Conservation (phyloP, 1,140 invertebrate genomes). For the Drosophila oshimai region DNA sequence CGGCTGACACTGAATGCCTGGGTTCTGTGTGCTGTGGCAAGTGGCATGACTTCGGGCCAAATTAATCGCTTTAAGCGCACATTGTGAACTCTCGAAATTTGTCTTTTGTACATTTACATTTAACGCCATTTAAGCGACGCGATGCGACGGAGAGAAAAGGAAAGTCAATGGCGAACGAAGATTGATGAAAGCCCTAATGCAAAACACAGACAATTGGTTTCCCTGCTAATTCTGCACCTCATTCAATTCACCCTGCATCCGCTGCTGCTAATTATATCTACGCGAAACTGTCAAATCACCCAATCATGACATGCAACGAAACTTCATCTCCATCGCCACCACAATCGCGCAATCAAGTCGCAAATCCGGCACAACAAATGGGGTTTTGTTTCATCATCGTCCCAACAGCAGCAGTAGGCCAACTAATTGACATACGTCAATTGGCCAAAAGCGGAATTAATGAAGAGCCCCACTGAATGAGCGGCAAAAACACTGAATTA, state of each 20-base stretch:
- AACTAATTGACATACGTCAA: slow-evolving; percentile 66
- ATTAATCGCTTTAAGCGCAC: slow-evolving; percentile 62
- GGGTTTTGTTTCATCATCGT: slow-evolving; percentile 24
- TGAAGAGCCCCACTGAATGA: slow-evolving; percentile 20
- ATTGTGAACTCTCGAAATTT: slow-evolving; percentile 53
- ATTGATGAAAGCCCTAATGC: slow-evolving; percentile 46
- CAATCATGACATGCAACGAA: slow-evolving; percentile 18
- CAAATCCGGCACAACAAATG: slow-evolving; percentile 26
- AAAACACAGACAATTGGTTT: neutral
- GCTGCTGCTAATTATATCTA: slow-evolving; percentile 3
- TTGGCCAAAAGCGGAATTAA: slow-evolving; percentile 54
- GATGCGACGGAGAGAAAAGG: too few relatives aligned
- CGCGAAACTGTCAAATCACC: slow-evolving; percentile 19
- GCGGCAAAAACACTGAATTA: slow-evolving; percentile 21
- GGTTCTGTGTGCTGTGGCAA: neutral
- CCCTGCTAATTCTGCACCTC: neutral
- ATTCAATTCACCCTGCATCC: neutral
- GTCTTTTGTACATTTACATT: slow-evolving; percentile 57
- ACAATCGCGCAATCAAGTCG: slow-evolving; percentile 25
- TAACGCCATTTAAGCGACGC: slow-evolving; percentile 68
- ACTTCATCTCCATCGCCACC: neutral
- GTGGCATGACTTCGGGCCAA: slow-evolving; percentile 12
- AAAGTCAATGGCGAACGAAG: slow-evolving; percentile 34
- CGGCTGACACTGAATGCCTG: slow-evolving; percentile 17
- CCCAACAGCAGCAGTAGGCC: neutral